Evolutionary conservation across 2,888 invertebrate genomes (phyloP).

Genomic region (Rhaphigaster nebulosa): DNA sequence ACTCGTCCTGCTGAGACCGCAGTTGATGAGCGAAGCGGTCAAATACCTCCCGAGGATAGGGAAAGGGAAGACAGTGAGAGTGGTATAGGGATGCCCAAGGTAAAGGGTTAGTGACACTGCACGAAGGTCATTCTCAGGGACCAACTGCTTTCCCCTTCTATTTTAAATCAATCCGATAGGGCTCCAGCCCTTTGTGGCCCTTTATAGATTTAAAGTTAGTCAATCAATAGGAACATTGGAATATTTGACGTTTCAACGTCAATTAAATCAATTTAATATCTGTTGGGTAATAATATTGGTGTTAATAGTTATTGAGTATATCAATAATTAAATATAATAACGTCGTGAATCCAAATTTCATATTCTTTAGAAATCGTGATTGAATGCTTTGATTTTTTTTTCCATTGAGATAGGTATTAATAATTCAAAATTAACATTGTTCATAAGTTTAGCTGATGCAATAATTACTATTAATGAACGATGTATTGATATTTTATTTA

Average conservation of each 20-base stretch:
- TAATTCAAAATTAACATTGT: too few relatives aligned
- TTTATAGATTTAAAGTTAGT: neutral
- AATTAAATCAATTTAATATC: neutral
- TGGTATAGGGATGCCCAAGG: slow-evolving; percentile 21
- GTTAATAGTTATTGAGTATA: too few relatives aligned
- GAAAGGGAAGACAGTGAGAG: slow-evolving; percentile 46
- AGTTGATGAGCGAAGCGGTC: neutral
- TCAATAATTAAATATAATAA: too few relatives aligned
- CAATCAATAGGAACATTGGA: neutral
- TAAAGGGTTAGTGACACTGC: neutral
- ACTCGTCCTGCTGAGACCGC: neutral
- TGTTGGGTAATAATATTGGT: too few relatives aligned
- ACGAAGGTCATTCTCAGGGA: slow-evolving; percentile 6
- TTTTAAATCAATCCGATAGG: neutral
- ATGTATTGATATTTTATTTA: too few relatives aligned
- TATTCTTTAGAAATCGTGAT: too few relatives aligned
- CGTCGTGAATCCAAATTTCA: too few relatives aligned
- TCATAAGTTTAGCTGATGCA: too few relatives aligned
- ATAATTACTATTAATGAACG: too few relatives aligned
- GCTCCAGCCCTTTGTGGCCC: neutral
- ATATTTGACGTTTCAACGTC: neutral
- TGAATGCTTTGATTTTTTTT: too few relatives aligned
- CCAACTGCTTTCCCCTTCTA: neutral
- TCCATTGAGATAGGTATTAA: too few relatives aligned
- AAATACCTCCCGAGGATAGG: neutral